Evolutionary conservation across 2,113 vertebrate genomes (phyloP).

Genomic region (Struthidea cinerea): DNA sequence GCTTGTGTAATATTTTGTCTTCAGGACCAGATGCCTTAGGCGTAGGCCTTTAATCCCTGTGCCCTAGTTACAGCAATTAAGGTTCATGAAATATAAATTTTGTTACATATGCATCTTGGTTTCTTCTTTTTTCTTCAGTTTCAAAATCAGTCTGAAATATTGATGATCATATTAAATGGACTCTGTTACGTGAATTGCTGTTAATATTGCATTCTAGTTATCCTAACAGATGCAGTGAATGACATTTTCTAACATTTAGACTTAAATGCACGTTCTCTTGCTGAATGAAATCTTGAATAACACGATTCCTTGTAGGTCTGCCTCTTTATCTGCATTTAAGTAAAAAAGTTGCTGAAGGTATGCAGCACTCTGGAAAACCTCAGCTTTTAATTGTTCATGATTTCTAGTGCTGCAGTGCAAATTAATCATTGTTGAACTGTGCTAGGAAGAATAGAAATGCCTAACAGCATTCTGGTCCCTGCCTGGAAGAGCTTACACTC

Average conservation of each 20-base stretch:
- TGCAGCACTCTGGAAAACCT: background rate
- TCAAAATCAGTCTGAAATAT: constrained; percentile 43
- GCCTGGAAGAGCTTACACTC: background rate
- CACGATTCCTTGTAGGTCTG: background rate
- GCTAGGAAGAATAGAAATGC: background rate
- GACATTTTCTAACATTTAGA: constrained; percentile 2
- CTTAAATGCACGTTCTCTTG: background rate
- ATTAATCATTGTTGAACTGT: constrained; percentile 5
- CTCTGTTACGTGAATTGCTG: background rate
- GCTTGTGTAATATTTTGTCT: background rate
- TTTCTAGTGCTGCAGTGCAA: constrained; percentile 22
- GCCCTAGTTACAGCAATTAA: constrained; percentile 48
- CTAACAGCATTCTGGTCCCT: background rate
- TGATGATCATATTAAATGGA: constrained; percentile 1
- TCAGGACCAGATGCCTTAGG: background rate
- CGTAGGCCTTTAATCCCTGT: constrained; percentile 24
- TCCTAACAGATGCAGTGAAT: background rate
- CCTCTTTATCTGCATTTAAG: background rate
- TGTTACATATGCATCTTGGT: background rate
- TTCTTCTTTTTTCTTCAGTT: constrained; percentile 5
- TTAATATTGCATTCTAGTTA: background rate
- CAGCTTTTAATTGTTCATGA: background rate
- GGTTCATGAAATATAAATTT: constrained; percentile 52
- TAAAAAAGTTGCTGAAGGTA: background rate
- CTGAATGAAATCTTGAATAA: background rate